A percentile compares a stretch with the other conserved stretches of the same genome.
These are phyloP conservation scores for Dasyornis broadbenti DNA, from an alignment of 2,113 vertebrate genomes.

Conservation along the genomic window DNA sequence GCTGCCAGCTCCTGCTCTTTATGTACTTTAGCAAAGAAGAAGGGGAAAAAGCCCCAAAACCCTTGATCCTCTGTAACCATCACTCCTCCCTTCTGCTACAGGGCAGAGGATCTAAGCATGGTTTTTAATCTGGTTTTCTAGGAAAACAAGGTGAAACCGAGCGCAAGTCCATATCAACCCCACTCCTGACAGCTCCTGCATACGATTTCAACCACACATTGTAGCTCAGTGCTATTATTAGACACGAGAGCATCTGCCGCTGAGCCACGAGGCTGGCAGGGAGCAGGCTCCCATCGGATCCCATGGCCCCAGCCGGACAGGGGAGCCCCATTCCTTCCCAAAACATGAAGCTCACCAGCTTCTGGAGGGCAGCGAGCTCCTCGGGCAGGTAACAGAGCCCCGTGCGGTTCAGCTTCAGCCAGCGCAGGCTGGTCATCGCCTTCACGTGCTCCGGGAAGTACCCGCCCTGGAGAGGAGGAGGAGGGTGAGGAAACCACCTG, in stretches of 20 bases:
- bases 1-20: background rate
- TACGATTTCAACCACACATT: background rate
- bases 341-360: constrained; percentile 78
- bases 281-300: fast-evolving
- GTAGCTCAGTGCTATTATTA: constrained; percentile 53
- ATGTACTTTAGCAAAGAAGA: background rate
- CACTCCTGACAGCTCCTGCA: background rate
- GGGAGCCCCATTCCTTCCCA: background rate
- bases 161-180: background rate
- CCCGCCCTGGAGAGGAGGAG: constrained; percentile 77
- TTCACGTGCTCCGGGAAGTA: constrained; percentile 96
- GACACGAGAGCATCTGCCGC: background rate
- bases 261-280: background rate
- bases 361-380: constrained; percentile 92
- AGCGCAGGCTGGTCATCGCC: constrained; percentile 94
- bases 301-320: fast-evolving
- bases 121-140: background rate
- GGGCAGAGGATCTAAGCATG: background rate
- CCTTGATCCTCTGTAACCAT: background rate
- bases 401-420: constrained; percentile 95
- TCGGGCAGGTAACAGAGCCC: constrained; percentile 97
- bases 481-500: background rate
- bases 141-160: background rate
- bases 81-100: background rate
- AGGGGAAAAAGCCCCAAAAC: background rate